phyloP scores from a whole-genome alignment of 2,888 invertebrate species.

The Xanthostigma xanthostigma region DNA sequence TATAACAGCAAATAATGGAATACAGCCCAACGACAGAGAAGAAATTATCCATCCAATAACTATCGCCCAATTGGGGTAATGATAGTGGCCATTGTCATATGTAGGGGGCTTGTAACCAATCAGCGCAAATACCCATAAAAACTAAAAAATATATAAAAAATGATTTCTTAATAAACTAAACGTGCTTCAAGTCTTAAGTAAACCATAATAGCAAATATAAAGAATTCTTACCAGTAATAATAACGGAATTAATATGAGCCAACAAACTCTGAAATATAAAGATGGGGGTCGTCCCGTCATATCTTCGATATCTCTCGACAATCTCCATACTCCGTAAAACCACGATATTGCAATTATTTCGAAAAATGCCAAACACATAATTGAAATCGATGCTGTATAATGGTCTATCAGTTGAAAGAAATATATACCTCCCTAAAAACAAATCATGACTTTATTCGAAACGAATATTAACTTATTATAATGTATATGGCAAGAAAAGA shows the following conservation, averaged over 20 bases:
- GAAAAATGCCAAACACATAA: conserved; percentile 85
- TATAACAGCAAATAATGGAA: conserved; percentile 67
- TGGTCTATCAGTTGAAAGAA: conserved; percentile 86
- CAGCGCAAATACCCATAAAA: conserved; percentile 76
- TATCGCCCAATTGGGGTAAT: conserved; percentile 75
- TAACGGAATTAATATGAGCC: conserved; percentile 68
- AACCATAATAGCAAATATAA: too few species aligned
- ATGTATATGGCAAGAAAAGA: too few species aligned
- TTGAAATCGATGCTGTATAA: conserved; percentile 83
- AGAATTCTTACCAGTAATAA: conserved; percentile 46
- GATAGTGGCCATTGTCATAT: conserved; percentile 63
- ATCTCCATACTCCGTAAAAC: conserved; percentile 73
- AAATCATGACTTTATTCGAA: background rate
- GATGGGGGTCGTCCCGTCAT: conserved; percentile 78
- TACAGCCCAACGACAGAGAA: conserved; percentile 66
- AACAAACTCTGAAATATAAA: conserved; percentile 70
- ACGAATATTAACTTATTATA: too few species aligned
- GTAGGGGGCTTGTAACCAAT: conserved; percentile 77
- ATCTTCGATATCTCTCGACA: conserved; percentile 72
- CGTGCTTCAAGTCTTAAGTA: too few species aligned
- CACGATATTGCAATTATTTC: conserved; percentile 84
- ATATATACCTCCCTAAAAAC: conserved; percentile 69
- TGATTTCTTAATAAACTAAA: too few species aligned
- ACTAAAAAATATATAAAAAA: conserved; percentile 31
- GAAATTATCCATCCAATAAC: conserved; percentile 78